Base-by-base conservation (phyloP, 2,113 vertebrate species). In the Cyrtonyx montezumae region DNA sequence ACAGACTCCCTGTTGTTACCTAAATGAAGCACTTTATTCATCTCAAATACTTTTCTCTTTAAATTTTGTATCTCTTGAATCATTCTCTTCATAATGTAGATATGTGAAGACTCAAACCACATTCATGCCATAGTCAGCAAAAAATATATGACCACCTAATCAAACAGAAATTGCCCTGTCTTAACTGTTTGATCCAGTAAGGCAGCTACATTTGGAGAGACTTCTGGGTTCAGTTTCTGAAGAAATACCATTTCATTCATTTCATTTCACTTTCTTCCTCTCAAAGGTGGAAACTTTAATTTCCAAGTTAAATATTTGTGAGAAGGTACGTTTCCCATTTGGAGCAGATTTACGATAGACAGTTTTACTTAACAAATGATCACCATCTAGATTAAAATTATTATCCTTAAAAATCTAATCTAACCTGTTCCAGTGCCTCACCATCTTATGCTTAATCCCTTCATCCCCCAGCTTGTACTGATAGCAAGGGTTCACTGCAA, bases 1-100 rank as follows among this genome's bases (percentile, higher is more conserved):
- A 58, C 88, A 88, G 75, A 59, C 56, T 89, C 51, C 70, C 62
- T 61, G 70, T 17, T 21, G 56, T 71, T 78, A 23, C n/a, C 30
- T 67, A 81, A 86, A 90, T 76, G n/a, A 91, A 71, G 21, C 59
- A 49, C 32, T 68, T 79, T 76, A 37, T 91, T 90, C 25, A 76
- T 61, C 53, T 63, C 56, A 82, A 91, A 71, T 13, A 28, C 40
- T 56, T 32, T 32, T 16, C 30, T 56, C 30, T 56, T 32, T n/a
- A 10, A 8, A 28, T 84, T 91, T 84, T 75, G 2, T 48, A 17
- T 73, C 11, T 73, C 58, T 77, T 79, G 13, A 51, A 79, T 82
- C 8, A 55, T 46, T 84, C n/a, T 56, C 8, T 22, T 79, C 79
- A 43, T 22, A 46, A 7, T 28, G 23, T 0, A 2, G n/a, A 68